Evolutionary conservation across 2,888 invertebrate genomes (phyloP), one percentile per base, ranked within the genome.

Genomic region (Netelia virgata): DNA sequence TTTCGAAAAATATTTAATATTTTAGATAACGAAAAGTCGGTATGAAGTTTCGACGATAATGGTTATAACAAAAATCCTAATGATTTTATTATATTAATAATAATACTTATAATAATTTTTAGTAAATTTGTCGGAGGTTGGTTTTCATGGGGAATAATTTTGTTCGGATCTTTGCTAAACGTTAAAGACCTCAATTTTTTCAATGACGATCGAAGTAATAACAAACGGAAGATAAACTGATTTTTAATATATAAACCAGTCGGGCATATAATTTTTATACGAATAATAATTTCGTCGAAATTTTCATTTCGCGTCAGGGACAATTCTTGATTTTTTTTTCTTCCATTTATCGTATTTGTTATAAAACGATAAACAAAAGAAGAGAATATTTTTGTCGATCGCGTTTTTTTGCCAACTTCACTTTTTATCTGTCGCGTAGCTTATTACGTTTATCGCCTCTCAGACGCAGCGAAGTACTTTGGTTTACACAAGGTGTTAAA

Each of bases 321-420:
- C 3, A 55, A 55, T 55, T 55, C 1, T 3, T 55, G 18, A 3
- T 5, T 1, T 47, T 14, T 11, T 5, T 47, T 47, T 8, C 0
- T 47, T 8, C 14, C 28, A 36, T 36, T 36, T 36, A 36, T 47
- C 47, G 47, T 47, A 14, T 11, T 47, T 47, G 47, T 14, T 14
- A 47, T 3, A 36, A 36, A 53, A 8, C 10, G 57, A 57, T 57
- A 57, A 57, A 57, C 18, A 57, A 57, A 57, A 18, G 57, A 57
- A n/a, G 18, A 57, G 55, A 16, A 55, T 55, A 0, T 28, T 28
- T n/a, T 53, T n/a, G 53, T 53, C 53, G 53, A 53, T 53, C 16
- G 53, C 14, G 11, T 14, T 2, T 57, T 18, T 57, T 57, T 41
- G 61, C 59, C 77, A 73, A 73, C 61, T 77, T 82, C 77, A 55